Percentiles rank a stretch among this genome's conserved stretches.
Evolutionary conservation across 1,140 invertebrate species (phyloP).

Genomic region (Euborellia annulipes): DNA sequence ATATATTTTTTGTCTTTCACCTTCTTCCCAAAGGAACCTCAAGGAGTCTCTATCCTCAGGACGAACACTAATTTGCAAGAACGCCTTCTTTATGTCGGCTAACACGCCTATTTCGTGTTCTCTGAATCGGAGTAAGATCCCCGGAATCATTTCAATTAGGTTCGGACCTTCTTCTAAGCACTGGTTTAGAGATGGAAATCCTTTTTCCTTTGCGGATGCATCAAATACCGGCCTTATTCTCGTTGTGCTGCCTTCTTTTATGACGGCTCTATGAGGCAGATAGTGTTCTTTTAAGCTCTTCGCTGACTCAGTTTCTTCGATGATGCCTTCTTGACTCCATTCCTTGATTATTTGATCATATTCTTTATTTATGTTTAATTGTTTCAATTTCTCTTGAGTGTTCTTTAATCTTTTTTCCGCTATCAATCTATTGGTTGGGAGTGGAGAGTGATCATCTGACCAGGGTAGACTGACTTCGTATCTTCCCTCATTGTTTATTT

Average conservation of each 20-base stretch:
- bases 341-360: constrained; percentile 21
- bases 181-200: constrained; percentile 23
- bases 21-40: constrained; percentile 22
- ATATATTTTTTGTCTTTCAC: constrained; percentile 10
- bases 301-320: constrained; percentile 17
- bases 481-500: constrained; percentile 14
- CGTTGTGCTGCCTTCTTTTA: constrained; percentile 20
- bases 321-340: constrained; percentile 19
- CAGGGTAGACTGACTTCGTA: constrained; percentile 22
- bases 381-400: constrained; percentile 15
- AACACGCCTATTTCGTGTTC: constrained; percentile 20
- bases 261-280: constrained; percentile 22
- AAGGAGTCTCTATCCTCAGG: constrained; percentile 20
- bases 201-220: constrained; percentile 14
- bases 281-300: constrained; percentile 17
- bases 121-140: constrained; percentile 24
- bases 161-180: constrained; percentile 25
- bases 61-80: constrained; percentile 23
- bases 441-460: constrained; percentile 15
- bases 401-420: constrained; percentile 14
- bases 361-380: constrained; percentile 14
- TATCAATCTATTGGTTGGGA: constrained; percentile 14
- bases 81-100: constrained; percentile 27
- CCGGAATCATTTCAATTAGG: constrained; percentile 25
- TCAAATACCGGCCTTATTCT: constrained; percentile 15